Evolutionary conservation across 2,113 vertebrate genomes (phyloP).

Genomic region (Oreocharis arfaki): DNA sequence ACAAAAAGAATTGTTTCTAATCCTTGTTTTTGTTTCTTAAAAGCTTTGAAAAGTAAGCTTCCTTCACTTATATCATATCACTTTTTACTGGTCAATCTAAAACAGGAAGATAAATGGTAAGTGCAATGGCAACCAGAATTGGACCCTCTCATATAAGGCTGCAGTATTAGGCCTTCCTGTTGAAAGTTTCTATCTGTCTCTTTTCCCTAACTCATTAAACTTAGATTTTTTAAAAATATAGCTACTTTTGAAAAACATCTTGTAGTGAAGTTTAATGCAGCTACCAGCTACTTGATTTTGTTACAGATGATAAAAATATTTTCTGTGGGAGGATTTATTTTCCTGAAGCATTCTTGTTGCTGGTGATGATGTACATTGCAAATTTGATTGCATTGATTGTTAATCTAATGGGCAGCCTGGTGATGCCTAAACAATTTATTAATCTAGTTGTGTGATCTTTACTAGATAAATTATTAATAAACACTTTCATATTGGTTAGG

Average conservation of each 20-base stretch:
- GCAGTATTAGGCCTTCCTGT: neutral
- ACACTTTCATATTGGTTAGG: neutral
- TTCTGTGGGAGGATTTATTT: neutral
- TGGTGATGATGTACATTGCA: neutral
- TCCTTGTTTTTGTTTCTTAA: slow-evolving; percentile 57
- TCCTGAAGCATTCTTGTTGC: neutral
- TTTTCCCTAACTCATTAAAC: neutral
- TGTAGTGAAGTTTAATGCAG: neutral
- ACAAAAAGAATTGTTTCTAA: slow-evolving; percentile 36
- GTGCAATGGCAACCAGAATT: neutral
- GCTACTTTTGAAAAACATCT: neutral
- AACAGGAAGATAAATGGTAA: slow-evolving; percentile 67
- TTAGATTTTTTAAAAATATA: neutral
- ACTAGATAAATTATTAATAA: neutral
- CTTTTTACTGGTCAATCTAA: slow-evolving; percentile 65
- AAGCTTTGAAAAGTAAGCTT: slow-evolving; percentile 63
- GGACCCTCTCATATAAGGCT: neutral
- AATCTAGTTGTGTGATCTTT: neutral
- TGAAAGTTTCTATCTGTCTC: neutral
- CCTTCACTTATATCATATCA: slow-evolving; percentile 33
- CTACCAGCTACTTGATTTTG: neutral
- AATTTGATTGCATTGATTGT: neutral
- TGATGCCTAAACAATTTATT: neutral
- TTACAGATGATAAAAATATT: neutral
- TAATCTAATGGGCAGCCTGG: neutral